These are phyloP conservation scores for Mola mola DNA, from an alignment of 2,113 vertebrate genomes.

Conservation along the genomic window DNA sequence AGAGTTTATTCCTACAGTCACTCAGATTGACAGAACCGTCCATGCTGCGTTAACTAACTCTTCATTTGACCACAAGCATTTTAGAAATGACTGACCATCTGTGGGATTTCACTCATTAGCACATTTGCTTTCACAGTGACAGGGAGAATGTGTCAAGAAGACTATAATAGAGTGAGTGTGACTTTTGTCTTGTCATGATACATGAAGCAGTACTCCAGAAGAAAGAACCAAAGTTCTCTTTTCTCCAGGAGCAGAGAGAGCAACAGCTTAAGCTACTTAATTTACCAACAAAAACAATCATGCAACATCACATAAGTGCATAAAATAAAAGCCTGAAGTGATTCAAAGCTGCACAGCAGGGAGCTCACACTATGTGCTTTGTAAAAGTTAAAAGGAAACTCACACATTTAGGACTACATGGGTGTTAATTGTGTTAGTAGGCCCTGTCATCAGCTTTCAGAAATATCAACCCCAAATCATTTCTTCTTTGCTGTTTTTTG, in stretches of 20 bases:
- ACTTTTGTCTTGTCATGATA: constrained; percentile 67
- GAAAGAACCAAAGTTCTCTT: constrained; percentile 34
- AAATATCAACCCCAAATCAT: not conserved
- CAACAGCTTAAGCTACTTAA: too few relatives aligned
- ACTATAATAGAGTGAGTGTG: constrained; percentile 69
- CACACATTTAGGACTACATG: not conserved
- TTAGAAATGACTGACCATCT: constrained; percentile 76
- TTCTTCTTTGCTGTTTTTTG: not conserved
- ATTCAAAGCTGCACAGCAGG: constrained; percentile 7
- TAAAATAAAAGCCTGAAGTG: not conserved
- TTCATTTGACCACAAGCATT: constrained; percentile 61
- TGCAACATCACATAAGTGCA: constrained; percentile 13
- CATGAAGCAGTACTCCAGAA: constrained; percentile 62
- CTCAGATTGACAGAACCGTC: constrained; percentile 33
- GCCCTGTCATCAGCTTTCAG: not conserved
- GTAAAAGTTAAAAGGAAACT: too few relatives aligned
- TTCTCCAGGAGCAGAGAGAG: not conserved
- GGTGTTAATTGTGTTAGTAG: not conserved
- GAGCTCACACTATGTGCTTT: constrained; percentile 10
- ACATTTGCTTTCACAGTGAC: constrained; percentile 70
- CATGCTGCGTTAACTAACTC: constrained; percentile 55
- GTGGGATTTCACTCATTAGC: constrained; percentile 77
- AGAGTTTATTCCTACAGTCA: constrained; percentile 29
- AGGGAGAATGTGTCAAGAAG: constrained; percentile 59
- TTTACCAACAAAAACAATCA: constrained; percentile 23